Percentiles rank a stretch among this genome's conserved stretches.
These are phyloP conservation scores for Mesorhabditis belari DNA, from an alignment of 2,888 invertebrate genomes.

Conservation along the genomic window DNA sequence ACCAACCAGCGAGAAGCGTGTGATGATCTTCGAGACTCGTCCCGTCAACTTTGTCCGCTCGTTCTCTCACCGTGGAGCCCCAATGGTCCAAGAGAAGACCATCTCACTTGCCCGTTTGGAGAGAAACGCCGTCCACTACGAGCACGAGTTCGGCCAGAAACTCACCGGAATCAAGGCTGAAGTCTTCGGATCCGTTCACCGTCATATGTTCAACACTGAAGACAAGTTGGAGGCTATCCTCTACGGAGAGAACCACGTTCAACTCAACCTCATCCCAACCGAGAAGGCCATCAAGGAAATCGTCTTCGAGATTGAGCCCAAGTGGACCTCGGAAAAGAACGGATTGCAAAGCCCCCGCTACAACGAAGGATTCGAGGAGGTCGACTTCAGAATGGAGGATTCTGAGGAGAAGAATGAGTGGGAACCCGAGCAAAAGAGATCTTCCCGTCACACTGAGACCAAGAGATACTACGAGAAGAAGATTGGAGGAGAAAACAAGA, in stretches of 20 bases:
- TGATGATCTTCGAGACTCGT: conserved; percentile 29
- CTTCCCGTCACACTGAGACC: conserved; percentile 16
- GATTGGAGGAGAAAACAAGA: conserved; percentile 14
- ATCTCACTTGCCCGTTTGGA: conserved; percentile 7
- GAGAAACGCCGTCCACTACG: conserved; percentile 5
- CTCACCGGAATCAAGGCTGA: conserved; percentile 11
- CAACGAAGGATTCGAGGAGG: conserved; percentile 9
- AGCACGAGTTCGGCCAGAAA: conserved; percentile 11
- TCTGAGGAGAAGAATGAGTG: conserved; percentile 20
- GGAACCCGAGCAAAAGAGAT: conserved; percentile 16
- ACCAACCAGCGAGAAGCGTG: conserved; percentile 17
- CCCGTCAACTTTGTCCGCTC: conserved; percentile 35
- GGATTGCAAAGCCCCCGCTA: conserved; percentile 17
- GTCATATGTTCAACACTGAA: conserved; percentile 13
- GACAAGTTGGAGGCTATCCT: neutral
- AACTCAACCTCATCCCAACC: conserved; percentile 15
- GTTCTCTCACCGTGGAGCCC: conserved; percentile 25
- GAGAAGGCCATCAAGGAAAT: conserved; percentile 7
- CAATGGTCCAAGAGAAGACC: conserved; percentile 20
- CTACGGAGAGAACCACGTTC: conserved; percentile 17
- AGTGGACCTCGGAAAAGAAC: conserved; percentile 16
- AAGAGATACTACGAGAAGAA: conserved; percentile 10
- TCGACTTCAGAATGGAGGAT: conserved; percentile 13
- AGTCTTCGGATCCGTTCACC: conserved; percentile 15
- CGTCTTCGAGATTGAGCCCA: conserved; percentile 14